These are phyloP conservation scores for Chamaea fasciata DNA, from an alignment of 2,113 vertebrate genomes.

Conservation along the genomic window DNA sequence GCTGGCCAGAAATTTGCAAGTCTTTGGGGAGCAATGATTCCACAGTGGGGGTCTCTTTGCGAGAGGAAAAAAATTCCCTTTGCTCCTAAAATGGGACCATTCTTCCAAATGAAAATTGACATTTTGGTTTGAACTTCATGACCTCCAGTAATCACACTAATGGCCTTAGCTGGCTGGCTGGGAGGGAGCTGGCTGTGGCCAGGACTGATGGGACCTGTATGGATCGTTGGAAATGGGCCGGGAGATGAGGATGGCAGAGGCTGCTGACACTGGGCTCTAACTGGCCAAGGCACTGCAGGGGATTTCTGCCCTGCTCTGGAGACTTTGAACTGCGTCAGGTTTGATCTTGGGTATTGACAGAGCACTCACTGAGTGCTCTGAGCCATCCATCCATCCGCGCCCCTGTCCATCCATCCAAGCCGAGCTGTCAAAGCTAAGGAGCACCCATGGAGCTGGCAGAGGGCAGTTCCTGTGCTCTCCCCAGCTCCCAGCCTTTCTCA, in stretches of 20 bases:
- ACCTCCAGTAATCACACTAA: constrained; percentile 70
- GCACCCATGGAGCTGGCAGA: not conserved
- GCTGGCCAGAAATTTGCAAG: constrained; percentile 52
- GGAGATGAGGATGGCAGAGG: not conserved
- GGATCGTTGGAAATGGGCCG: not conserved
- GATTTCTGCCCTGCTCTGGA: not conserved
- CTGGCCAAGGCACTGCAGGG: not conserved
- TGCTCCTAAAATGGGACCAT: constrained; percentile 47
- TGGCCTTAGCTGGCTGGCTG: constrained; percentile 42
- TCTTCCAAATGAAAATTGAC: constrained; percentile 71
- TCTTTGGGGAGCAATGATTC: constrained; percentile 62
- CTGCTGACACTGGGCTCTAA: not conserved
- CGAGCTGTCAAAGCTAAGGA: not conserved
- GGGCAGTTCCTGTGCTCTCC: not conserved
- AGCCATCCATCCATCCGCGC: not conserved
- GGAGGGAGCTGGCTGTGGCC: constrained; percentile 6
- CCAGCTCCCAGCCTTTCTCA: not conserved
- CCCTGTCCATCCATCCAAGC: not conserved
- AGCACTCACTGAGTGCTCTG: not conserved
- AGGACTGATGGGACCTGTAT: constrained; percentile 47
- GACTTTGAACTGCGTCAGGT: not conserved
- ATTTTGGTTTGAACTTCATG: constrained; percentile 66
- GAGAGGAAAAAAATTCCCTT: not conserved
- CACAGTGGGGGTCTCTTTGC: constrained; percentile 22
- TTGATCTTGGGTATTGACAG: not conserved